Evolutionary conservation across 2,888 invertebrate species (phyloP).

Genomic region (Willowsia nigromaculata): DNA sequence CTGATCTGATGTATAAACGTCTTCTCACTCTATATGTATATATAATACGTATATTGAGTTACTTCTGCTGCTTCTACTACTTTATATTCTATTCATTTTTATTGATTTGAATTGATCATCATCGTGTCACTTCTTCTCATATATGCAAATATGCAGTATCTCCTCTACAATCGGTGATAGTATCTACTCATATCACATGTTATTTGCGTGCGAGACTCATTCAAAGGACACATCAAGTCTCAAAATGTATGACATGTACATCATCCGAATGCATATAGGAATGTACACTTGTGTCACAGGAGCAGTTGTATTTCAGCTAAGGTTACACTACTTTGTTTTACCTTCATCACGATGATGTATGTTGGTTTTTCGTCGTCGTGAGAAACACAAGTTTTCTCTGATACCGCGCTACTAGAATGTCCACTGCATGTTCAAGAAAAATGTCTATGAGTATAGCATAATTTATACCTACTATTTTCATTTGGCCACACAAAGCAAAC

Average conservation of each 20-base stretch:
- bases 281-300: background rate
- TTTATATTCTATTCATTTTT: background rate
- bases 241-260: conserved; percentile 7
- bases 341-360: background rate
- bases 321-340: background rate
- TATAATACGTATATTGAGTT: background rate
- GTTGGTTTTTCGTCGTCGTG: conserved; percentile 13
- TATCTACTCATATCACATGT: background rate
- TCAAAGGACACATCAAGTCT: background rate
- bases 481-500: background rate
- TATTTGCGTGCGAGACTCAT: background rate
- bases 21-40: background rate
- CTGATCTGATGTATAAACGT: background rate
- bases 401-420: conserved; percentile 36
- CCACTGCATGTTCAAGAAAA: background rate
- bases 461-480: background rate
- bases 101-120: conserved; percentile 25
- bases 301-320: background rate
- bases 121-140: background rate
- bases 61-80: background rate
- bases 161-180: background rate
- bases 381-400: conserved; percentile 23
- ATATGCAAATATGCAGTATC: background rate
- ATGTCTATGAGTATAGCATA: background rate
- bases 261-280: background rate